Conservation (phyloP, 64 coral and sea anemone species). For the Montipora sp. region DNA sequence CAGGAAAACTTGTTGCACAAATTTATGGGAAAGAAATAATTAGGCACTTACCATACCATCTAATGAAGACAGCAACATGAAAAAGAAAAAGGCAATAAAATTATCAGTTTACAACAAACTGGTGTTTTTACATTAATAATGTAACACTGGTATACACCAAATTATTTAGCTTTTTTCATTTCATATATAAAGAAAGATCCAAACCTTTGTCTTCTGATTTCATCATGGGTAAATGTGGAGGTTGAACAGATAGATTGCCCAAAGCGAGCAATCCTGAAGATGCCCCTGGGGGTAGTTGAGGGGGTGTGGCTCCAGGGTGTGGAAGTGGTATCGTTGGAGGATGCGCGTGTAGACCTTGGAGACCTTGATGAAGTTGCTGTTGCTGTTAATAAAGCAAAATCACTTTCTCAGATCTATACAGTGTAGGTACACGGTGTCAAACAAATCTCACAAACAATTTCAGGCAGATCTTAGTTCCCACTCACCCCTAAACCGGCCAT, state of each 20-base stretch:
- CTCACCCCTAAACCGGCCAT: no score
- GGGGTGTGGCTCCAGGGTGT: conserved; percentile 92
- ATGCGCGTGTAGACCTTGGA: conserved; percentile 93
- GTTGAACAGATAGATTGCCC: conserved; percentile 82
- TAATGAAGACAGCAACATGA: background rate
- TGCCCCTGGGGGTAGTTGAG: conserved; percentile 90
- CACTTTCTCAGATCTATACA: background rate
- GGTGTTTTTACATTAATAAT: no score
- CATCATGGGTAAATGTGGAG: conserved; percentile 80
- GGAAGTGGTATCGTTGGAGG: conserved; percentile 92
- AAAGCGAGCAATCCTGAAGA: conserved; percentile 80
- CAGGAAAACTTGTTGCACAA: no score
- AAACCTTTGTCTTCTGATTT: conserved; percentile 93
- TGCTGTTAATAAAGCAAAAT: conserved; percentile 59
- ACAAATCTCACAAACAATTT: no score
- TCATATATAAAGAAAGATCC: no score
- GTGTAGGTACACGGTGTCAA: no score
- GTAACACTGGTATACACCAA: no score
- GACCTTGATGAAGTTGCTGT: conserved; percentile 95
- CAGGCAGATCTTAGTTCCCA: no score
- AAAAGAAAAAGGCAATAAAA: background rate
- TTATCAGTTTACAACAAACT: no score
- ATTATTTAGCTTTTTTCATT: no score
- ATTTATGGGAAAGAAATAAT: background rate
- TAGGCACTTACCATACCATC: conserved; percentile 31